Base-by-base conservation (phyloP, 2,888 invertebrate species). In the Strigamia transsilvanica region DNA sequence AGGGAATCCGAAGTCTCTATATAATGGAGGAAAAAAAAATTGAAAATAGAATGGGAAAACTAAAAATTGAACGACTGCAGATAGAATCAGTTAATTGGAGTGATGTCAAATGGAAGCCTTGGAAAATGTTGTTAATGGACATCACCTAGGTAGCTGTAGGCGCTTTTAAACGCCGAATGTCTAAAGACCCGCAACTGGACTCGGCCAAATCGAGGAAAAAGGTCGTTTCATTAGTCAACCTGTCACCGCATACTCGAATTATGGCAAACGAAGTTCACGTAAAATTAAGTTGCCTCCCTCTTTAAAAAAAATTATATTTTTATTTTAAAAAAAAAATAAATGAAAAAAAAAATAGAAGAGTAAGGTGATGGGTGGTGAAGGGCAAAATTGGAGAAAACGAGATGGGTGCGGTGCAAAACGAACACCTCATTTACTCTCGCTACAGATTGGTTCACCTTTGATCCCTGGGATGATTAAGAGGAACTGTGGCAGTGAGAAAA, bases 221-320 rank as follows among this genome's bases (percentile, higher is more conserved):
- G 73, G 73, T 73, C 73, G 73, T 73, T 73, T 73, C 73, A 73
- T 73, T 73, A 73, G 73, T 73, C 73, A 73, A 73, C 73, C 73
- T 73, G 73, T 73, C 73, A 73, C 73, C 73, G n/a, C 73, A 32
- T 73, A 27, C n/a, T 73, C 73, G 73, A 73, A 73, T 73, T 73
- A 73, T 73, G 73, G 73, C 23, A 32, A 73, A 27, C 73, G 1
- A 73, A 32, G 27, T 73, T 73, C 32, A 27, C 32, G 56, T 18
- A 56, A 56, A 56, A 73, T 73, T 73, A 73, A 73, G 73, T 73
- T 73, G 73, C 73, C 73, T 27, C 73, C 73, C 73, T 32, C 32
- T 73, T 73, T 73, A 73, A 73, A 73, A 73, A 73, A 73, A 73
- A 18, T 1, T 18, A 9, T 4, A 73, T 73, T 32, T 73, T 73